phyloP scores from a whole-genome alignment of 2,888 invertebrate genomes.

The Nomada lathburiana region DNA sequence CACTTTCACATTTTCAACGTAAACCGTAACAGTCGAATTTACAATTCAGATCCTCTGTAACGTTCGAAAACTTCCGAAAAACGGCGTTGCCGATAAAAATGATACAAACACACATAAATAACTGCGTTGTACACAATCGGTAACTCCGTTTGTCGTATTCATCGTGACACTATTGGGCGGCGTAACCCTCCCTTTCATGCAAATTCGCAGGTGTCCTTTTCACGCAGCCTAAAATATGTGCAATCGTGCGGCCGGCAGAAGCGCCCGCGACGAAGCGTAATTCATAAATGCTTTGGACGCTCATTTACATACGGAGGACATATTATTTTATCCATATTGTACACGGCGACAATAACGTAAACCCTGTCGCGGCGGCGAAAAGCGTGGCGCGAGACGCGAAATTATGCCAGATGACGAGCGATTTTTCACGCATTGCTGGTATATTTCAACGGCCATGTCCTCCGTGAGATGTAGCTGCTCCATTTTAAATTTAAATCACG shows the following conservation, averaged over 20 bases:
- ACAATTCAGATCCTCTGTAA: no score
- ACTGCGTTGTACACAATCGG: background rate
- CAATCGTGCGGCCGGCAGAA: slow-evolving; percentile 21
- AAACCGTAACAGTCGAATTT: no score
- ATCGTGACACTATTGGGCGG: slow-evolving; percentile 7
- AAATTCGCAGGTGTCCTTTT: slow-evolving; percentile 52
- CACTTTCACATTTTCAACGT: no score
- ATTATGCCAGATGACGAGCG: slow-evolving; percentile 28
- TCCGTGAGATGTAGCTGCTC: slow-evolving; percentile 44
- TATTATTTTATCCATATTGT: slow-evolving; percentile 38
- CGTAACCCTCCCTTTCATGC: slow-evolving; percentile 18
- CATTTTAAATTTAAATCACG: slow-evolving; percentile 52
- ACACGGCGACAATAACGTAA: slow-evolving; percentile 26
- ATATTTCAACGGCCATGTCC: slow-evolving; percentile 30
- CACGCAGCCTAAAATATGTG: slow-evolving; percentile 38
- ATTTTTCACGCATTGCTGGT: background rate
- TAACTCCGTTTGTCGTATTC: slow-evolving; percentile 29
- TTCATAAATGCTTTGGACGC: slow-evolving; percentile 27
- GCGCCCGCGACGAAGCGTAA: slow-evolving; percentile 20
- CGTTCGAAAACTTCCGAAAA: no score
- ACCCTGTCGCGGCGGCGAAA: background rate
- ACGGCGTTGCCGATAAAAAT: background rate
- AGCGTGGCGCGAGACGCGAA: slow-evolving; percentile 31
- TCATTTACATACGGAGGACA: slow-evolving; percentile 19
- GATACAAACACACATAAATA: background rate